Conservation (phyloP, 2,888 invertebrate species). For the Vannuccia rotundouncinata region DNA sequence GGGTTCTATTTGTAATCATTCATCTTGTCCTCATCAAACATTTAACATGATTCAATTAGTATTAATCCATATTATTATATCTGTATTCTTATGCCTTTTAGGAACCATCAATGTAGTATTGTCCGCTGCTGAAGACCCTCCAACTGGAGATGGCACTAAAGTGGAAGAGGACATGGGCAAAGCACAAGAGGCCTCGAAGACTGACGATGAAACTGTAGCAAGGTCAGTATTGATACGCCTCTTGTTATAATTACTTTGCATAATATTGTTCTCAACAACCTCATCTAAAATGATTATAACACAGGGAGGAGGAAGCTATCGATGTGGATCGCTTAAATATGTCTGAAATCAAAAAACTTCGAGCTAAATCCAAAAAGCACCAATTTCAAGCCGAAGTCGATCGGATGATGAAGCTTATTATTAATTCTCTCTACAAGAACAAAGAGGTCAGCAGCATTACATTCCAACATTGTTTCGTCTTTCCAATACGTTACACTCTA, state of each 20-base stretch:
- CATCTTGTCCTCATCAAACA: no score
- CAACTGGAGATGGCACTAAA: slow-evolving; percentile 42
- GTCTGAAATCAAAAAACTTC: slow-evolving; percentile 81
- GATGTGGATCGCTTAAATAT: slow-evolving; percentile 88
- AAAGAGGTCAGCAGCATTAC: slow-evolving; percentile 80
- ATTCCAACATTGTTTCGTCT: neutral
- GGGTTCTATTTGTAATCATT: no score
- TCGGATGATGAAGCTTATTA: slow-evolving; percentile 99
- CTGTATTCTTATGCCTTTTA: neutral
- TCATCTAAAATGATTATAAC: no score
- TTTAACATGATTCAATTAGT: no score
- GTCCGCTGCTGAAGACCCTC: neutral
- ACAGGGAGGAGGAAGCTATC: slow-evolving; percentile 88
- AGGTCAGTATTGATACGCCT: slow-evolving; percentile 52
- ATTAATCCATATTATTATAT: neutral
- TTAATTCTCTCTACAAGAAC: slow-evolving; percentile 95
- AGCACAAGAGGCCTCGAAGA: slow-evolving; percentile 77
- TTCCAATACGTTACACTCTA: neutral
- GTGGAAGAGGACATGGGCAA: slow-evolving; percentile 72
- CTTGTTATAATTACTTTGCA: no score
- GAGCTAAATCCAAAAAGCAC: slow-evolving; percentile 68
- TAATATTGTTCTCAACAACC: no score
- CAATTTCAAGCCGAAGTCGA: slow-evolving; percentile 94
- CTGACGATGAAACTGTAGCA: slow-evolving; percentile 82
- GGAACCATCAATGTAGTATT: neutral